phyloP scores from a whole-genome alignment of 2,113 vertebrate species.

The Sterrhoptilus dennistouni region DNA sequence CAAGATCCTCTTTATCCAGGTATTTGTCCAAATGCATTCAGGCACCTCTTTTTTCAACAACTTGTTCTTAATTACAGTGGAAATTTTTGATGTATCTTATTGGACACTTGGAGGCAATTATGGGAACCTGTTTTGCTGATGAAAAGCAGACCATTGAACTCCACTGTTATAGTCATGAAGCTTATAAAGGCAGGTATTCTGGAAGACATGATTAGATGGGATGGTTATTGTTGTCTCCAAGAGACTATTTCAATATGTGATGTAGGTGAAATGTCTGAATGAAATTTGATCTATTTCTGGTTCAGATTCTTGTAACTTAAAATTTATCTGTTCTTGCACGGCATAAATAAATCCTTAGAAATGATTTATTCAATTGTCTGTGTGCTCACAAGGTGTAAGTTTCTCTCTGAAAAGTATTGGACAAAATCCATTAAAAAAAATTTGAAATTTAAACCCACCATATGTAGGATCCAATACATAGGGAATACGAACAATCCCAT shows the following conservation, averaged over 20 bases:
- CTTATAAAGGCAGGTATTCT: neutral
- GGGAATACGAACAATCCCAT: constrained; percentile 82
- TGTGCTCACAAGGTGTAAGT: too few species aligned
- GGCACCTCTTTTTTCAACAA: neutral
- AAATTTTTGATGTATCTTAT: neutral
- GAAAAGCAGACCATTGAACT: neutral
- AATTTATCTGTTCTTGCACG: neutral
- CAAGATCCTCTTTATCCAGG: neutral
- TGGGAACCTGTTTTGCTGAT: neutral
- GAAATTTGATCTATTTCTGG: neutral
- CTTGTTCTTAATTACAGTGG: neutral
- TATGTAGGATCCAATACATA: constrained; percentile 79
- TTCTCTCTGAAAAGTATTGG: neutral
- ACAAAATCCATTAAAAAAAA: neutral
- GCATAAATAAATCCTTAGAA: neutral
- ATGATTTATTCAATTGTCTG: neutral
- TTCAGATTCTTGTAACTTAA: neutral
- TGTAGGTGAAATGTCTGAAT: neutral
- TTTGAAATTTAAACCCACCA: constrained; percentile 40
- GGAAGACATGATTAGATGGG: neutral
- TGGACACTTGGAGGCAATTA: neutral
- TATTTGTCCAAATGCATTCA: neutral
- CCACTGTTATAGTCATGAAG: neutral
- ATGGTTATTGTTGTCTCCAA: neutral
- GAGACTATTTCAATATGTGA: neutral